Percentiles rank a stretch among this genome's conserved stretches.
Evolutionary conservation across 2,888 invertebrate genomes (phyloP).

Genomic region (Macroteleia sp.): DNA sequence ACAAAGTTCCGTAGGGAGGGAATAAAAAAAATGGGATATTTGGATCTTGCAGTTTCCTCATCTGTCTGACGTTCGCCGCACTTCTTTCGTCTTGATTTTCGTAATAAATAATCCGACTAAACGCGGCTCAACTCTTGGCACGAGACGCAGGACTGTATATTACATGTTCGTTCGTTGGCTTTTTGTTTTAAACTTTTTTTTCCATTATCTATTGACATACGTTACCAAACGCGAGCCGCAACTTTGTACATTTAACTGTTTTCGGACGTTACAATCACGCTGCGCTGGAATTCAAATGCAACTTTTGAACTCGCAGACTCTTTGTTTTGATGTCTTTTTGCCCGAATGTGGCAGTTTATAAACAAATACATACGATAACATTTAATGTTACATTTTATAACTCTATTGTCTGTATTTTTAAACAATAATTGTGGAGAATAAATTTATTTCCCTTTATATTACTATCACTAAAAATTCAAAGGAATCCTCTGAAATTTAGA

Average conservation of each 20-base stretch:
- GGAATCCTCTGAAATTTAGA: too few species aligned
- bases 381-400: too few species aligned
- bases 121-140: conserved; percentile 34
- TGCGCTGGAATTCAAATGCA: too few species aligned
- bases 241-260: too few species aligned
- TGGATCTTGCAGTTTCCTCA: conserved; percentile 35
- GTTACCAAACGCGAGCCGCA: neutral
- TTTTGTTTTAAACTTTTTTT: conserved; percentile 21
- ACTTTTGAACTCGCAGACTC: too few species aligned
- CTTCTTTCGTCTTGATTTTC: conserved; percentile 36
- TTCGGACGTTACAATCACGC: too few species aligned
- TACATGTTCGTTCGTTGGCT: conserved; percentile 11
- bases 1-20: conserved; percentile 13
- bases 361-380: too few species aligned
- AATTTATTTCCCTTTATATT: neutral
- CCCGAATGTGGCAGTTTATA: too few species aligned
- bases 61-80: conserved; percentile 18
- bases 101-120: conserved; percentile 35
- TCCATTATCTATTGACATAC: conserved; percentile 22
- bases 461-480: too few species aligned
- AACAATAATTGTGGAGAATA: too few species aligned
- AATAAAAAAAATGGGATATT: conserved; percentile 21
- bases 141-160: conserved; percentile 27
- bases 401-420: too few species aligned
- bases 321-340: too few species aligned